Conservation (phyloP, 2,888 invertebrate species). For the Morpho achilles region DNA sequence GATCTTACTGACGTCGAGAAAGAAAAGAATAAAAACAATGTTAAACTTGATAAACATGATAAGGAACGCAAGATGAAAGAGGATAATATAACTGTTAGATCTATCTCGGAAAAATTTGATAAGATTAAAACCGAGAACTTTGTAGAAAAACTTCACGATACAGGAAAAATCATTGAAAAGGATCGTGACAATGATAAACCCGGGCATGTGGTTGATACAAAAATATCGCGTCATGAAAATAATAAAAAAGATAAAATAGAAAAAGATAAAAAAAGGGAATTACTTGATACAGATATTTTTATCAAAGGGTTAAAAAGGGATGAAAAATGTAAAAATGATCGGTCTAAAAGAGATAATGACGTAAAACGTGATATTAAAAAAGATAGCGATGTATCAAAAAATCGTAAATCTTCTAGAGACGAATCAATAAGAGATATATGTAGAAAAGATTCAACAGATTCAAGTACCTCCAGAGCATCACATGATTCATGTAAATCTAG, state of each 20-base stretch:
- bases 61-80: conserved; percentile 52
- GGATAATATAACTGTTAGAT: conserved; percentile 41
- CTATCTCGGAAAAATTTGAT: conserved; percentile 39
- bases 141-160: conserved; percentile 27
- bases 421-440: conserved; percentile 60
- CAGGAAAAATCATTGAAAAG: conserved; percentile 46
- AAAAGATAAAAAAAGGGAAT: conserved; percentile 59
- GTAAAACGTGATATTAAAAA: conserved; percentile 66
- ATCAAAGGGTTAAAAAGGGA: conserved; percentile 50
- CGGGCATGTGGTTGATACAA: conserved; percentile 54
- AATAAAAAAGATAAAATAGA: conserved; percentile 68
- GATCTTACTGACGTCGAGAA: conserved; percentile 56
- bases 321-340: conserved; percentile 72
- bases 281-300: conserved; percentile 42
- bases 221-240: conserved; percentile 67
- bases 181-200: conserved; percentile 52
- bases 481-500: conserved; percentile 64
- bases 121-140: conserved; percentile 44
- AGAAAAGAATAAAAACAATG: conserved; percentile 50
- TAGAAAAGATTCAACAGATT: conserved; percentile 75
- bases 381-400: conserved; percentile 55
- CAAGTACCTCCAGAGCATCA: conserved; percentile 65
- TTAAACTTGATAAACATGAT: conserved; percentile 50
- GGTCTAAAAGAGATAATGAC: conserved; percentile 60
- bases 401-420: conserved; percentile 65